Evolutionary conservation across 2,888 invertebrate species (phyloP).

Genomic region (Lasioglossum vierecki): DNA sequence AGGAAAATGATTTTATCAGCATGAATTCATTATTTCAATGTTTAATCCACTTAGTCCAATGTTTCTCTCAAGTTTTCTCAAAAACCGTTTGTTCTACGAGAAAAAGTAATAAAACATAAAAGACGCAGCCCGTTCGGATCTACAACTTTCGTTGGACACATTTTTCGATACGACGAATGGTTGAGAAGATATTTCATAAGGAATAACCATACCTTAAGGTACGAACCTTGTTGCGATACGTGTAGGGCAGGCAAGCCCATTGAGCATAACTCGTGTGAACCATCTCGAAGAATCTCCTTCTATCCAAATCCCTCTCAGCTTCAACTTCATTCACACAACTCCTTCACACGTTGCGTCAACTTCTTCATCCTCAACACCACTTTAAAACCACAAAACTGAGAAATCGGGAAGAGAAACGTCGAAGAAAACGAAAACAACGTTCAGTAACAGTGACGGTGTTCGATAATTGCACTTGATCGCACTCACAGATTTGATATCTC

Average conservation of each 20-base stretch:
- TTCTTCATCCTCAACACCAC: no score
- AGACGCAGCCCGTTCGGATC: no score
- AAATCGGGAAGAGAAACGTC: neutral
- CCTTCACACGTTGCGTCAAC: no score
- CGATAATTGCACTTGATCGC: slow-evolving; percentile 9
- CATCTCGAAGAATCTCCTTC: slow-evolving; percentile 70
- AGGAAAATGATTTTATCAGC: no score
- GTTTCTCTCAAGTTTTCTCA: no score
- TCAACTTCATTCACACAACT: neutral
- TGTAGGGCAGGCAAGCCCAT: slow-evolving; percentile 83
- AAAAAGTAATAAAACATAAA: no score
- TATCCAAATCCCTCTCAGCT: neutral
- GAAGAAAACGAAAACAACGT: neutral
- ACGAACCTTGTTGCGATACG: slow-evolving; percentile 83
- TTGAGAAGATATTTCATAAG: no score
- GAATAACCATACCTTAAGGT: neutral
- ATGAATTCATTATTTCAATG: no score
- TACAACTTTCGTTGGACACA: no score
- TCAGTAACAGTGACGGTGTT: slow-evolving; percentile 17
- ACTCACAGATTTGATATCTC: slow-evolving; percentile 5
- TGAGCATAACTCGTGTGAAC: slow-evolving; percentile 83
- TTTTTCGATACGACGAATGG: no score
- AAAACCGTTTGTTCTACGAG: no score
- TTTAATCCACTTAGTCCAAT: no score
- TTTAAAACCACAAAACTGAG: neutral